Percentiles rank a stretch among this genome's conserved stretches.
These are phyloP conservation scores for Caenorhabditis sp. DNA, from an alignment of 2,888 invertebrate species.

Conservation along the genomic window DNA sequence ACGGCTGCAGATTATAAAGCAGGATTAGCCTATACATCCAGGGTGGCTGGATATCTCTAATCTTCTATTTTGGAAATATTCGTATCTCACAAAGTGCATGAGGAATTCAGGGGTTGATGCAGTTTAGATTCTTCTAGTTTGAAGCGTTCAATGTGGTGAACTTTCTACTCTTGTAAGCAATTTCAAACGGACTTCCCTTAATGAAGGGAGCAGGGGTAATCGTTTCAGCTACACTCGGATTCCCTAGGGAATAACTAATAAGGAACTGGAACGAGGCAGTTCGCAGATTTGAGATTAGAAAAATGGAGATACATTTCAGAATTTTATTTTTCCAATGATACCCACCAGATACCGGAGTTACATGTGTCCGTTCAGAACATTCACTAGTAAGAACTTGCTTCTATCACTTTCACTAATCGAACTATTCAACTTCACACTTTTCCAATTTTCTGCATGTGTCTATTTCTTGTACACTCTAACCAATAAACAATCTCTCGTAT, in stretches of 20 bases:
- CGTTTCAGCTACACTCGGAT: too few relatives aligned
- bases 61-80: conserved; percentile 8
- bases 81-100: conserved; percentile 9
- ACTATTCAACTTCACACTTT: neutral
- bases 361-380: too few relatives aligned
- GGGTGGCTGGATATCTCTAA: neutral
- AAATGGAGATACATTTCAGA: too few relatives aligned
- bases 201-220: too few relatives aligned
- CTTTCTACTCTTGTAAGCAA: too few relatives aligned
- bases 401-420: too few relatives aligned
- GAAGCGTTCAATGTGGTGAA: too few relatives aligned
- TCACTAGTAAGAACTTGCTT: too few relatives aligned
- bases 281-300: neutral
- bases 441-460: conserved; percentile 3
- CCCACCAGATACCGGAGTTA: too few relatives aligned
- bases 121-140: neutral
- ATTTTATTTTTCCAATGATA: too few relatives aligned
- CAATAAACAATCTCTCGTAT: conserved; percentile 25
- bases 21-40: conserved; percentile 25
- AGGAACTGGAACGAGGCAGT: neutral
- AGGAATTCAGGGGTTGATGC: too few relatives aligned
- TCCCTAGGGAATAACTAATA: neutral
- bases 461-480: conserved; percentile 34
- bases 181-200: neutral
- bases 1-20: conserved; percentile 16